Conservation (phyloP, 2,113 vertebrate genomes). For the Gymnarchus niloticus region DNA sequence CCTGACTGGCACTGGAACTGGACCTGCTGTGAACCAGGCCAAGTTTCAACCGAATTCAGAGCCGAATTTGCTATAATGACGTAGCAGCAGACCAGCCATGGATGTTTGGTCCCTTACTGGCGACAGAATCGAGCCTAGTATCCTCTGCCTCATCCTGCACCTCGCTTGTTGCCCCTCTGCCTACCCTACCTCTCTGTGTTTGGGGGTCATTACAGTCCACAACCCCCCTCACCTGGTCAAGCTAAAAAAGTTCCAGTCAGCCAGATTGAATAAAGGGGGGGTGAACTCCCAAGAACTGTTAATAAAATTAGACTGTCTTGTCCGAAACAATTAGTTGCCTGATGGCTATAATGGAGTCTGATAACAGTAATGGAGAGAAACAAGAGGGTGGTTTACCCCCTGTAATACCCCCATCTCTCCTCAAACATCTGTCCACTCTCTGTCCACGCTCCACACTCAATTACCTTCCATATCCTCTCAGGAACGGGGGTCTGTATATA, state of each 20-base stretch:
- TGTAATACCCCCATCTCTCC: constrained; percentile 14
- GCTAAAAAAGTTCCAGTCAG: background rate
- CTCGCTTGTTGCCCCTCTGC: background rate
- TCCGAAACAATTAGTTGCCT: constrained; percentile 19
- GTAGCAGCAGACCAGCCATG: too few relatives aligned
- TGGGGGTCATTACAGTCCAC: background rate
- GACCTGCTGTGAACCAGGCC: too few relatives aligned
- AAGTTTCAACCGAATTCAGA: too few relatives aligned
- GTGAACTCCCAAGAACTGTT: constrained; percentile 11
- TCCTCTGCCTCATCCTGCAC: background rate
- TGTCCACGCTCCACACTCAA: constrained; percentile 1
- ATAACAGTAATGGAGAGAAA: constrained; percentile 26
- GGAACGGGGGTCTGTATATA: background rate
- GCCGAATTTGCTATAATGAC: too few relatives aligned
- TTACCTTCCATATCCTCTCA: constrained; percentile 8
- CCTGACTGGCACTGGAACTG: too few relatives aligned
- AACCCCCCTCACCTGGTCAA: background rate
- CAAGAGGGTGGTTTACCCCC: constrained; percentile 26
- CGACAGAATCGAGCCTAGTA: background rate
- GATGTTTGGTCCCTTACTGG: background rate
- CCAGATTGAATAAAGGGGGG: background rate
- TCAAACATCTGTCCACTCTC: constrained; percentile 19
- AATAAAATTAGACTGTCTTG: constrained; percentile 26
- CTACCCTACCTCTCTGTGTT: background rate
- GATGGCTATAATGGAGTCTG: constrained; percentile 24